These are phyloP conservation scores for Apoda limacodes DNA, from an alignment of 2,888 invertebrate species.

Conservation along the genomic window DNA sequence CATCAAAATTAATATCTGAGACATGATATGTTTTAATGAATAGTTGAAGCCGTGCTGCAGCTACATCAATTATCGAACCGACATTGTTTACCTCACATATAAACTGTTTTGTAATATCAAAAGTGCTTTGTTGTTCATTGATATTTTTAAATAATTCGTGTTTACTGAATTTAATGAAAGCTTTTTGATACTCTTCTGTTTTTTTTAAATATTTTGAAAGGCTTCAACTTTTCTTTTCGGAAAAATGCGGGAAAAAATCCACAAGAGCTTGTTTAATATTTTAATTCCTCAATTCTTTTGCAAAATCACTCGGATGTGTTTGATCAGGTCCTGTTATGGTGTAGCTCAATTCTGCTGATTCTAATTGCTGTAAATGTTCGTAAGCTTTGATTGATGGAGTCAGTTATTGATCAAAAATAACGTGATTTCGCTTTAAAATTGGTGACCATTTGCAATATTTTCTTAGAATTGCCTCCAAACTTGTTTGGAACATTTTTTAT, in stretches of 20 bases:
- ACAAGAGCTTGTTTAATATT: conserved; percentile 22
- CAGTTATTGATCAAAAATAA: too few species aligned
- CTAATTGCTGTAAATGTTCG: conserved; percentile 13
- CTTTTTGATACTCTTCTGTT: not conserved
- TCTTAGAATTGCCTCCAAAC: conserved; percentile 23
- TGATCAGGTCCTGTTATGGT: conserved; percentile 21
- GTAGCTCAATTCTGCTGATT: conserved; percentile 19
- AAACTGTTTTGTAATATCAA: conserved; percentile 9
- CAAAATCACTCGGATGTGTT: conserved; percentile 17
- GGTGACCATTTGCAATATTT: conserved; percentile 23
- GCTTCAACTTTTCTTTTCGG: conserved; percentile 1
- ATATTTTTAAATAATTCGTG: conserved; percentile 2
- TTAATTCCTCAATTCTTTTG: conserved; percentile 21
- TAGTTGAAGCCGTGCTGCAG: conserved; percentile 13
- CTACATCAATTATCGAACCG: conserved; percentile 15
- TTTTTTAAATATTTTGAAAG: not conserved
- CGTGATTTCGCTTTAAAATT: too few species aligned
- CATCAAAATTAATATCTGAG: conserved; percentile 18
- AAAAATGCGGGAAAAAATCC: conserved; percentile 16
- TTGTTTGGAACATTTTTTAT: conserved; percentile 24
- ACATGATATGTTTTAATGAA: conserved; percentile 15
- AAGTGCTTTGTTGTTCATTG: conserved; percentile 2
- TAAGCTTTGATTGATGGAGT: too few species aligned
- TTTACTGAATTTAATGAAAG: not conserved
- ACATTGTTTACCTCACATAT: too few species aligned